These are phyloP conservation scores for mouse (Mus musculus) DNA, from an alignment of 2,113 vertebrate genomes.

Conservation along the genomic window GRCm39 chr4:133271001-133271500, in stretches of 20 bases:
- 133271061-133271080: not conserved
- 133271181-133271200: not conserved
- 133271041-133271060: not conserved
- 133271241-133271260: not conserved
- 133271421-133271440: not conserved
- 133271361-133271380: not conserved
- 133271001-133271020: not conserved
- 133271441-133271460: not conserved
- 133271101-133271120: slow-evolving; percentile 14
- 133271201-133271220: not conserved
- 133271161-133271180: not conserved
- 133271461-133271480: not conserved
- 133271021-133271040: not conserved
- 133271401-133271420: not conserved
- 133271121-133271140: slow-evolving; percentile 3
- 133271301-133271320: not conserved
- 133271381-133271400: not conserved
- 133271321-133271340: not conserved
- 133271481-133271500: not conserved
- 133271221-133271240: not conserved
- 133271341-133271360: not conserved
- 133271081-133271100: not conserved
- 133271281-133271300: not conserved
- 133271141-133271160: not conserved
- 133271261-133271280: not conserved